Conservation (phyloP, 2,113 vertebrate genomes). For the Arizona elegans region DNA sequence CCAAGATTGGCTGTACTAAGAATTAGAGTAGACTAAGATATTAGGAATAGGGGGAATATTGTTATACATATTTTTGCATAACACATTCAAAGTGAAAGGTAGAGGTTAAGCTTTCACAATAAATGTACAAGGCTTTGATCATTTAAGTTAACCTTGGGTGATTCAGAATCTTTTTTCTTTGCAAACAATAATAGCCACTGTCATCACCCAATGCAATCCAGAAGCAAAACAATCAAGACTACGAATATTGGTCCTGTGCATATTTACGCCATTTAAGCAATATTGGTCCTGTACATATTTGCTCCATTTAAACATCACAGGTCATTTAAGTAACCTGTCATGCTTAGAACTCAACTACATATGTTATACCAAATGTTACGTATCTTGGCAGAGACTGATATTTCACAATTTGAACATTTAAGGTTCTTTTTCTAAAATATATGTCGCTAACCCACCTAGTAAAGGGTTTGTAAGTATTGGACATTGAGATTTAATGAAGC, state of each 20-base stretch:
- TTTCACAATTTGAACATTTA: neutral
- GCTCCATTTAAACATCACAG: neutral
- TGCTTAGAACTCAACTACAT: neutral
- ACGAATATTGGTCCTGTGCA: neutral
- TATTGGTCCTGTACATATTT: neutral
- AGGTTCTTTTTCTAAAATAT: neutral
- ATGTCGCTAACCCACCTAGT: neutral
- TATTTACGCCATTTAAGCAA: neutral
- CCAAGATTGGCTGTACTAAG: too few species aligned
- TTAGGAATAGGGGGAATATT: too few species aligned
- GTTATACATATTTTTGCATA: too few species aligned
- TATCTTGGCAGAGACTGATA: neutral
- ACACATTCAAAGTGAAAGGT: too few species aligned
- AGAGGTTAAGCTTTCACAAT: neutral
- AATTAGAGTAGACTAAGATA: too few species aligned
- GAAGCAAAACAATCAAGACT: neutral
- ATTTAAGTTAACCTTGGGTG: neutral
- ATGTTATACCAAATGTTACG: neutral
- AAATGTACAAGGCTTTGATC: slow-evolving; percentile 2
- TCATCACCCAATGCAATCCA: neutral
- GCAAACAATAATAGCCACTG: neutral
- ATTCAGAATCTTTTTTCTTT: neutral
- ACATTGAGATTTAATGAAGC: neutral
- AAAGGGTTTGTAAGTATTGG: neutral
- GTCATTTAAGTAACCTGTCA: neutral